These are phyloP conservation scores for Charadrius vociferus DNA, from an alignment of 2,113 vertebrate genomes.

Conservation along the genomic window DNA sequence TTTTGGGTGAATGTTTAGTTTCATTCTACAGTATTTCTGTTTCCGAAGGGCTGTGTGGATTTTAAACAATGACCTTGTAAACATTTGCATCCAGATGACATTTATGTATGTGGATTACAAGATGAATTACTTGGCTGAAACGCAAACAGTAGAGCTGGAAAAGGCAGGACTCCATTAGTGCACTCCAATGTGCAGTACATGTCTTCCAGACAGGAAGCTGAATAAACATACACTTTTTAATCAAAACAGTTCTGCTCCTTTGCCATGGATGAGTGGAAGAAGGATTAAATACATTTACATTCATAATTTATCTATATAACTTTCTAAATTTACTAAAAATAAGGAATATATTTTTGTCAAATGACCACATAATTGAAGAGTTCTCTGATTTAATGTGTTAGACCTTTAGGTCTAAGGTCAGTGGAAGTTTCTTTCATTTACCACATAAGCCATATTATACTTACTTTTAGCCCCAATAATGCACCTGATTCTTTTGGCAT, in stretches of 20 bases:
- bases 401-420: neutral
- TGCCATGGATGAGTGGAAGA: neutral
- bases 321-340: neutral
- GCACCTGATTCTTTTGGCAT: constrained; percentile 96
- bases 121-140: neutral
- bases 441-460: constrained; percentile 1
- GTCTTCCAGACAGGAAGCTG: neutral
- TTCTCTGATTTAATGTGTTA: neutral
- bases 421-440: neutral
- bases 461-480: constrained; percentile 93
- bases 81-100: neutral
- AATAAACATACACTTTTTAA: neutral
- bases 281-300: neutral
- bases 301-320: neutral
- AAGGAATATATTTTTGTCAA: neutral
- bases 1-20: neutral
- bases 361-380: neutral
- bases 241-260: neutral
- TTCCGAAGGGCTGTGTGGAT: neutral
- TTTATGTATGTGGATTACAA: neutral
- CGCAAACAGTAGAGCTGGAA: neutral
- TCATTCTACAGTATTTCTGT: neutral
- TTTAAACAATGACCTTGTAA: neutral
- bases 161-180: neutral
- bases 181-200: neutral